phyloP scores from a whole-genome alignment of 2,797 vertebrate genomes.

The Phrynocephalus guinanensis region DNA sequence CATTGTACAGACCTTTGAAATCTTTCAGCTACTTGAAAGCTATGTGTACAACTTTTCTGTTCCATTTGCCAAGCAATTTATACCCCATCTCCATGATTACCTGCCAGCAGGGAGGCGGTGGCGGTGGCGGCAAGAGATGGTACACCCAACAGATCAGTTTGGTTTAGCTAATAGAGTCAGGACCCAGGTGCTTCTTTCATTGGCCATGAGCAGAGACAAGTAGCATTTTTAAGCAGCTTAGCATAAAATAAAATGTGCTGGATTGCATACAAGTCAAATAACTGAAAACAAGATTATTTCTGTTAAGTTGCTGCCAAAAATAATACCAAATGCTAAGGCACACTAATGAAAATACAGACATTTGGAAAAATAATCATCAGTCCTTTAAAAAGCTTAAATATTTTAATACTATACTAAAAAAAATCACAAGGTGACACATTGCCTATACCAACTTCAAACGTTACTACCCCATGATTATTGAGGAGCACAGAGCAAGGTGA shows the following conservation, averaged over 20 bases:
- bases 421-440: not conserved
- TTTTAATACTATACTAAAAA: conserved; percentile 6
- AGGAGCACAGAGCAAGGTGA: not conserved
- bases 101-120: not conserved
- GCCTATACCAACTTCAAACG: not conserved
- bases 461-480: not conserved
- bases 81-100: not conserved
- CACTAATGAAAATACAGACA: conserved; percentile 4
- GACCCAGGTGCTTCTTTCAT: not conserved
- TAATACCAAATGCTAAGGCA: conserved; percentile 13
- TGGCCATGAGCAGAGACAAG: not conserved
- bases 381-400: conserved; percentile 14
- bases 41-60: not conserved
- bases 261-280: conserved; percentile 27
- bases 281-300: conserved; percentile 31
- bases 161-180: not conserved
- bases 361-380: conserved; percentile 24
- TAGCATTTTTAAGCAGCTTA: conserved; percentile 15
- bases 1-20: not conserved
- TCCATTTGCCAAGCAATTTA: not conserved
- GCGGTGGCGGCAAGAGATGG: not conserved
- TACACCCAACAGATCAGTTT: not conserved
- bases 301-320: conserved; percentile 16
- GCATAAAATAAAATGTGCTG: conserved; percentile 21
- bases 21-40: not conserved